Percentiles rank a stretch among this genome's conserved stretches.
Conservation (phyloP, 1,140 invertebrate species). For the Procambarus clarkii region DNA sequence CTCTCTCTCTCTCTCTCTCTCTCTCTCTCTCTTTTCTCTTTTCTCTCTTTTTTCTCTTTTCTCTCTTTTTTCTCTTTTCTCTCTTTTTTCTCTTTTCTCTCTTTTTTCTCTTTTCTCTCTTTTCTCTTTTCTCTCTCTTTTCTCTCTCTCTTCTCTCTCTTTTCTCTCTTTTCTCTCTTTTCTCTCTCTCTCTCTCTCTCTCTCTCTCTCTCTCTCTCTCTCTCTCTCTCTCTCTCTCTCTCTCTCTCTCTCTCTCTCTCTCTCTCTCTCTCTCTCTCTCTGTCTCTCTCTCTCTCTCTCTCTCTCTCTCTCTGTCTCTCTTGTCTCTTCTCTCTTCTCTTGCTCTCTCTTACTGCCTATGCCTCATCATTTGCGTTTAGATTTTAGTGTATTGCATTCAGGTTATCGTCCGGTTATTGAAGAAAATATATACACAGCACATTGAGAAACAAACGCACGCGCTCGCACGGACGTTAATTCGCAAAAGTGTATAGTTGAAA, state of each 20-base stretch:
- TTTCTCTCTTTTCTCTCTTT: background rate
- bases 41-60: background rate
- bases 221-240: background rate
- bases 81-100: no score
- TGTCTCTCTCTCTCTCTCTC: background rate
- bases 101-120: no score
- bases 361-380: no score
- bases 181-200: background rate
- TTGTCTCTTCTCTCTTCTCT: background rate
- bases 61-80: background rate
- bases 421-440: no score
- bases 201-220: background rate
- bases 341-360: background rate
- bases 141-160: no score
- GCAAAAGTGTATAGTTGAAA: no score
- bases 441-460: no score
- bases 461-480: no score
- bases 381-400: no score
- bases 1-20: constrained; percentile 17
- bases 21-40: background rate
- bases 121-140: background rate
- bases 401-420: no score
- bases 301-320: background rate
- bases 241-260: background rate
- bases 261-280: background rate